Conservation (phyloP, 1,140 invertebrate species). For the Atta texana region DNA sequence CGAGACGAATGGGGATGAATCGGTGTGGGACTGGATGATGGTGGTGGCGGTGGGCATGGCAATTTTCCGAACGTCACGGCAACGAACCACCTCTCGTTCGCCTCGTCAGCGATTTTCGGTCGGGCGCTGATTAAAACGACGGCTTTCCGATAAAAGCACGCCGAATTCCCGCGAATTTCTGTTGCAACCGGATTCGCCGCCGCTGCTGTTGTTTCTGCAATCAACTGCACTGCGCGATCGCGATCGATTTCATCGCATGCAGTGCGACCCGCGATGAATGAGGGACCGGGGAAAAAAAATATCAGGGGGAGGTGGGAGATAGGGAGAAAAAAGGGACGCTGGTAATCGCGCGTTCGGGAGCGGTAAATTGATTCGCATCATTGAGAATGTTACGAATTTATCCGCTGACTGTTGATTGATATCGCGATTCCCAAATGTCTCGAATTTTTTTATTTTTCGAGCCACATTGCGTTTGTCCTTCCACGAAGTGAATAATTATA, state of each 20-base stretch:
- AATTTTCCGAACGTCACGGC: constrained; percentile 72
- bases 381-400: constrained; percentile 63
- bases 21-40: constrained; percentile 28
- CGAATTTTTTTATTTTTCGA: constrained; percentile 48
- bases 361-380: constrained; percentile 57
- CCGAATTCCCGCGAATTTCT: constrained; percentile 70
- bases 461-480: constrained; percentile 36
- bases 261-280: not conserved
- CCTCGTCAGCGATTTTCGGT: constrained; percentile 75
- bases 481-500: constrained; percentile 23
- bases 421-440: constrained; percentile 41
- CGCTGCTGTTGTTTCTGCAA: constrained; percentile 70
- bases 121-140: constrained; percentile 75
- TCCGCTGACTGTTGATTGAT: constrained; percentile 54
- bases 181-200: constrained; percentile 55
- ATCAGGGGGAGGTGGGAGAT: not conserved
- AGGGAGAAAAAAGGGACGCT: constrained; percentile 3
- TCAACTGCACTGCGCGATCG: constrained; percentile 71
- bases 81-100: constrained; percentile 65
- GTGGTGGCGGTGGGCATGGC: constrained; percentile 49
- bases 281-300: constrained; percentile 25
- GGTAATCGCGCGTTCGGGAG: constrained; percentile 29
- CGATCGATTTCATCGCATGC: constrained; percentile 67
- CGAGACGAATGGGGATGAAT: not conserved
- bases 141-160: constrained; percentile 72